Conservation (phyloP, 2,113 vertebrate species). For the Carettochelys insculpta region DNA sequence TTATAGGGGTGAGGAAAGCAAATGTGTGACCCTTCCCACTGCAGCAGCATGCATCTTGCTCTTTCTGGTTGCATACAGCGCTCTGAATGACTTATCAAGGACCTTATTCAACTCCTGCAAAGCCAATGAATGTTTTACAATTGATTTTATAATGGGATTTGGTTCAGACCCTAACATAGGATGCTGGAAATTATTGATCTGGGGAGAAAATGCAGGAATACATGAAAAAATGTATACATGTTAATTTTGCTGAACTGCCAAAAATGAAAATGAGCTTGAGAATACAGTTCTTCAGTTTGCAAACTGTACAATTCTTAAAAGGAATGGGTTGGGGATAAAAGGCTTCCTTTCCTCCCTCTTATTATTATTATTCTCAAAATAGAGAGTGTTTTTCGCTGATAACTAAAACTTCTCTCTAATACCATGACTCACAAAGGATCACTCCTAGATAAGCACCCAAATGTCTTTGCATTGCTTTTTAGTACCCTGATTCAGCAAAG, state of each 20-base stretch:
- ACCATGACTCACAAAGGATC: slow-evolving; percentile 38
- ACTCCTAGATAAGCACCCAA: slow-evolving; percentile 62
- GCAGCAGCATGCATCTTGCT: neutral
- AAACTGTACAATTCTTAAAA: neutral
- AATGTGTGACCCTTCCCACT: neutral
- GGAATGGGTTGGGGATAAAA: slow-evolving; percentile 10
- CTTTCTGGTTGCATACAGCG: neutral
- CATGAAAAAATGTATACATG: neutral
- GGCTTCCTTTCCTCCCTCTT: slow-evolving; percentile 13
- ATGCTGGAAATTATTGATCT: neutral
- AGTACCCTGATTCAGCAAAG: slow-evolving; percentile 45
- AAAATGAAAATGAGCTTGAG: neutral
- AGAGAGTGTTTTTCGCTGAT: neutral
- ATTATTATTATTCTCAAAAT: slow-evolving; percentile 6
- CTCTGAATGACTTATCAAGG: neutral
- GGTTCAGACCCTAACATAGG: neutral
- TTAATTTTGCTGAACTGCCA: neutral
- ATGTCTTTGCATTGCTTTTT: slow-evolving; percentile 34
- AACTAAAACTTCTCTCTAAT: slow-evolving; percentile 35
- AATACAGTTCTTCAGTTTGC: neutral
- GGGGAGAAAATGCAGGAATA: neutral
- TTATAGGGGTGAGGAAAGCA: neutral
- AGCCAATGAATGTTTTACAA: slow-evolving; percentile 37
- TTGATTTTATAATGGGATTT: slow-evolving; percentile 38
- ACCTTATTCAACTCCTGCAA: neutral